Percentiles rank a stretch among this genome's conserved stretches.
Evolutionary conservation across 2,888 invertebrate species (phyloP).

Genomic region (Allolobophora icterica): DNA sequence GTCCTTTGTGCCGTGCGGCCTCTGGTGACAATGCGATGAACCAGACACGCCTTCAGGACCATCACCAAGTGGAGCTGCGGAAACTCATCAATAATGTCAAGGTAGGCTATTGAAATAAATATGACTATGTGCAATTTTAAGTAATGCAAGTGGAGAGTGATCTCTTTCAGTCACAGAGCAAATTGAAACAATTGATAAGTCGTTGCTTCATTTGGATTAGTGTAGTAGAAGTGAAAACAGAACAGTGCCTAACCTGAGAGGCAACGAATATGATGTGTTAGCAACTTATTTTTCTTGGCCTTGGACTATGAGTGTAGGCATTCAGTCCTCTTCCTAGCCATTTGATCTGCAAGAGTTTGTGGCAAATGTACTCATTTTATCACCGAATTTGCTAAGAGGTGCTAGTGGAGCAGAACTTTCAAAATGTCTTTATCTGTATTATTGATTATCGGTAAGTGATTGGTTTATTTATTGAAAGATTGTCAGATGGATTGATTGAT

Average conservation of each 20-base stretch:
- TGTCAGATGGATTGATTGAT: neutral
- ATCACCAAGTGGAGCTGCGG: slow-evolving; percentile 38
- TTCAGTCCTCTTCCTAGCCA: neutral
- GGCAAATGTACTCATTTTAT: neutral
- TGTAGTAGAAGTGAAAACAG: neutral
- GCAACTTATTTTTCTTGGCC: neutral
- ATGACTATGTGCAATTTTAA: neutral
- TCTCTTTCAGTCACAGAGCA: neutral
- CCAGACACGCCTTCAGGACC: slow-evolving; percentile 24
- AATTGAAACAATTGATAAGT: neutral
- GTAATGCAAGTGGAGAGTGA: neutral
- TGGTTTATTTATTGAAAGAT: neutral
- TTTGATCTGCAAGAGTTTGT: neutral
- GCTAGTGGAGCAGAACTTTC: neutral
- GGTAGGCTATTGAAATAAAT: slow-evolving; percentile 30
- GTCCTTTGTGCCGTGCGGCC: slow-evolving; percentile 83
- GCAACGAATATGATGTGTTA: neutral
- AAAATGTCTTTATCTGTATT: neutral
- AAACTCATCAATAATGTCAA: slow-evolving; percentile 39
- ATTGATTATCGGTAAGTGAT: neutral
- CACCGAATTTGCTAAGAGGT: neutral
- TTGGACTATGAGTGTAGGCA: neutral
- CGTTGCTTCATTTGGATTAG: neutral
- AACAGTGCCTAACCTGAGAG: neutral
- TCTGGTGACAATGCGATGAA: neutral